A percentile compares a stretch with the other conserved stretches of the same genome.
These are phyloP conservation scores for Andricus quercusramuli DNA, from an alignment of 2,888 invertebrate genomes.

Conservation along the genomic window DNA sequence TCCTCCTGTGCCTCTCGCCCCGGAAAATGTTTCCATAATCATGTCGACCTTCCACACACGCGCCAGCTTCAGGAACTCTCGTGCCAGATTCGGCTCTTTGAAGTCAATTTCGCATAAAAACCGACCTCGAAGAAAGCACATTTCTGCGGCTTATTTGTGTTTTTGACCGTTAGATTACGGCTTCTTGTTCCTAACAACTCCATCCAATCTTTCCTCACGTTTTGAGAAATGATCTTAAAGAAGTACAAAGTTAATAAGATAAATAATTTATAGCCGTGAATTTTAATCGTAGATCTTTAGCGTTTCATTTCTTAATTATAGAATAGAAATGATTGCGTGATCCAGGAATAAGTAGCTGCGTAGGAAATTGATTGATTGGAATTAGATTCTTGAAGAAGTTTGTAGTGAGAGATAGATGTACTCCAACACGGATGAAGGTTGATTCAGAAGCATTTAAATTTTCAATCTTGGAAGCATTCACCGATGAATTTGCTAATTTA, in stretches of 20 bases:
- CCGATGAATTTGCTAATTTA: too few species aligned
- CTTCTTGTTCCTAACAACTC: background rate
- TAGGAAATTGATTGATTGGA: background rate
- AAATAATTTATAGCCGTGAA: too few species aligned
- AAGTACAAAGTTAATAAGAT: too few species aligned
- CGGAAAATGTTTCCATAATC: conserved; percentile 34
- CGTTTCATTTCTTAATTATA: background rate
- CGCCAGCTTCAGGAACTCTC: conserved; percentile 15
- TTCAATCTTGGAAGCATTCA: too few species aligned
- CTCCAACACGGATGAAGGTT: conserved; percentile 50
- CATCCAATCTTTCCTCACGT: too few species aligned
- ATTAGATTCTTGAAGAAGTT: background rate
- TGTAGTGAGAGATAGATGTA: too few species aligned
- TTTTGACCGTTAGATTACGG: background rate
- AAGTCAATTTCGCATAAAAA: conserved; percentile 34
- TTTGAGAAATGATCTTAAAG: too few species aligned
- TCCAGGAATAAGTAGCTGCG: background rate
- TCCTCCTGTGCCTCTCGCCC: conserved; percentile 22
- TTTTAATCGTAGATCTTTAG: background rate
- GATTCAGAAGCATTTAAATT: too few species aligned
- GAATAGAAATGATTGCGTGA: conserved; percentile 1
- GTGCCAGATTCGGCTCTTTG: conserved; percentile 38
- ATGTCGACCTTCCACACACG: conserved; percentile 36
- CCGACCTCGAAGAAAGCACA: conserved; percentile 12
- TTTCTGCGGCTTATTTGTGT: background rate